Conservation (phyloP, 2,888 invertebrate genomes). For the Belgica antarctica region DNA sequence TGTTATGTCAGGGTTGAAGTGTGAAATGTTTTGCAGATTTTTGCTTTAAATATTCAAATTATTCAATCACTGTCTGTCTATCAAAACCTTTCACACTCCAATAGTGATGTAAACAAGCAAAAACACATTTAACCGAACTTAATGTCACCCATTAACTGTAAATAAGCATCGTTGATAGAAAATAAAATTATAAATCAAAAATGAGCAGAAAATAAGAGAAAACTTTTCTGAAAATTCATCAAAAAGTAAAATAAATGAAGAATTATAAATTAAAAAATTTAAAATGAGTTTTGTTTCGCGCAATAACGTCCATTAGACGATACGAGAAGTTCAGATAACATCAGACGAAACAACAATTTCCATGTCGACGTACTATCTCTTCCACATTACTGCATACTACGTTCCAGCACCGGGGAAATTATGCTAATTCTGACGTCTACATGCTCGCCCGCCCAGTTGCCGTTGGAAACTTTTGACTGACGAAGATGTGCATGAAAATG, state of each 20-base stretch:
- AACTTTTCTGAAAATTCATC: slow-evolving; percentile 21
- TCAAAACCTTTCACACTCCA: too few species aligned
- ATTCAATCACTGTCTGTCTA: too few species aligned
- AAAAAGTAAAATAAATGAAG: background rate
- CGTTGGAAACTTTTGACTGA: background rate
- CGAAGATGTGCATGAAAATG: background rate
- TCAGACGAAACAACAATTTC: too few species aligned
- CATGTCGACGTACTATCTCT: too few species aligned
- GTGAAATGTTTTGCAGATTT: too few species aligned
- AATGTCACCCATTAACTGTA: slow-evolving; percentile 12
- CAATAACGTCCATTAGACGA: too few species aligned
- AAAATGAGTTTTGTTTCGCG: background rate
- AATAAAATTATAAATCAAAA: slow-evolving; percentile 18
- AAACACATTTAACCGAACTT: slow-evolving; percentile 15
- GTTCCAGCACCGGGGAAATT: too few species aligned
- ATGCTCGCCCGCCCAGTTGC: background rate
- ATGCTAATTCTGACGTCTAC: background rate
- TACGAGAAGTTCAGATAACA: too few species aligned
- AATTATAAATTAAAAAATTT: background rate
- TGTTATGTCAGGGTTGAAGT: too few species aligned
- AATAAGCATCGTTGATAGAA: slow-evolving; percentile 20
- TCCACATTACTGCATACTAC: too few species aligned
- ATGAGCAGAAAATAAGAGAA: background rate
- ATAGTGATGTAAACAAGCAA: too few species aligned
- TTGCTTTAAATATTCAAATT: too few species aligned